phyloP scores from a whole-genome alignment of 1,140 invertebrate species.

The Calliopsis andreniformis region DNA sequence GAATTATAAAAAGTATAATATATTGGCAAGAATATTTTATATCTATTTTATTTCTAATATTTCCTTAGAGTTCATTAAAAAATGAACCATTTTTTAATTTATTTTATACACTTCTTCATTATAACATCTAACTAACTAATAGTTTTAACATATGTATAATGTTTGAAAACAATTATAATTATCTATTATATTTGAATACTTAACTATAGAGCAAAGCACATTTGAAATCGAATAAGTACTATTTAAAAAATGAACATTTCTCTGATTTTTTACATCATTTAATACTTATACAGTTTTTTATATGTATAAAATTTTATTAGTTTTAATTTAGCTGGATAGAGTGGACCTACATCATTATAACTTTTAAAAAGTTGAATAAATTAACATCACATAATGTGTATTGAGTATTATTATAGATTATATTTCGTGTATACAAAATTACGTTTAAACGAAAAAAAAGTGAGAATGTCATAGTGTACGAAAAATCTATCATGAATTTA shows the following conservation, averaged over 20 bases:
- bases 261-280: constrained; percentile 7
- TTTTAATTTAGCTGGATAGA: constrained; percentile 55
- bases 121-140: background rate
- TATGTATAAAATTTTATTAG: constrained; percentile 23
- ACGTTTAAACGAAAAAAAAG: constrained; percentile 28
- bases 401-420: constrained; percentile 21
- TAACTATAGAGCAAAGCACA: background rate
- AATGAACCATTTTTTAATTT: background rate
- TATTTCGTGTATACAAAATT: constrained; percentile 39
- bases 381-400: constrained; percentile 26
- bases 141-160: constrained; percentile 7
- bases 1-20: constrained; percentile 5
- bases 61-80: background rate
- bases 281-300: constrained; percentile 24
- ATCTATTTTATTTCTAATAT: constrained; percentile 1
- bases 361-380: constrained; percentile 24
- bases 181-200: constrained; percentile 18
- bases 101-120: background rate
- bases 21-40: background rate
- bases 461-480: constrained; percentile 28
- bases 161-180: background rate
- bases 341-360: constrained; percentile 43
- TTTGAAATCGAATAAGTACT: constrained; percentile 7
- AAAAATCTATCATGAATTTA: background rate
- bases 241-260: background rate